A percentile compares a stretch with the other conserved stretches of the same genome.
These are phyloP conservation scores for Cephus sareptanus DNA, from an alignment of 2,888 invertebrate species.

Conservation along the genomic window DNA sequence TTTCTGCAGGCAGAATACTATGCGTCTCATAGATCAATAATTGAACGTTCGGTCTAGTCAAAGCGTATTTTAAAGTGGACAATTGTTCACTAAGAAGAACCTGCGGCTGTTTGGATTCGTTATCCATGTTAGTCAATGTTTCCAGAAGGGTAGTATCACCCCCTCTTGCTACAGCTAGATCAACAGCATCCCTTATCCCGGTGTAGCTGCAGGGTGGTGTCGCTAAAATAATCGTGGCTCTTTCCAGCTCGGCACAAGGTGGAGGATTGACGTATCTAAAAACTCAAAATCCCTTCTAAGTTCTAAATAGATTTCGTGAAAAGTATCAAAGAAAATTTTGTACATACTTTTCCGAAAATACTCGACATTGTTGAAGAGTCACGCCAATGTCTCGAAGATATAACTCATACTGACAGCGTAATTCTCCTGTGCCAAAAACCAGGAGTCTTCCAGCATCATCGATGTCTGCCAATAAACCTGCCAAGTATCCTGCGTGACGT, in stretches of 20 bases:
- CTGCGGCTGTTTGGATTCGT: constrained; percentile 38
- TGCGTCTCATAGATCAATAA: constrained; percentile 85
- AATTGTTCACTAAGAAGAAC: constrained; percentile 80
- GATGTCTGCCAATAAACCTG: constrained; percentile 73
- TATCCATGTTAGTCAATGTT: constrained; percentile 63
- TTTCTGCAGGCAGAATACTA: constrained; percentile 80
- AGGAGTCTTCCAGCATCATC: constrained; percentile 71
- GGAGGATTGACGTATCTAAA: constrained; percentile 41
- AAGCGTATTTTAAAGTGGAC: constrained; percentile 77
- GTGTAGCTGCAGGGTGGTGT: constrained; percentile 87
- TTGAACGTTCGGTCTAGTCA: constrained; percentile 86
- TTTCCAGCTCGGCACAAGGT: constrained; percentile 68
- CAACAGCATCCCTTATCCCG: constrained; percentile 82
- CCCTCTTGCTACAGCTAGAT: constrained; percentile 75
- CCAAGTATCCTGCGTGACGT: constrained; percentile 82
- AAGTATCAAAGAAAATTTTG: background rate
- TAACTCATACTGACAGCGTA: constrained; percentile 71
- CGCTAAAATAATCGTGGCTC: constrained; percentile 75
- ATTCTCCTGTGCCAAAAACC: constrained; percentile 73
- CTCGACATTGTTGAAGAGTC: constrained; percentile 56
- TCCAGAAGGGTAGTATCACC: constrained; percentile 83
- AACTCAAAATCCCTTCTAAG: background rate
- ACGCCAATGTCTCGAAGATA: constrained; percentile 79
- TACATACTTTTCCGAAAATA: constrained; percentile 55
- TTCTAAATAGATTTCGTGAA: background rate